Evolutionary conservation across 2,888 invertebrate genomes (phyloP).

Genomic region (Euphydryas editha): DNA sequence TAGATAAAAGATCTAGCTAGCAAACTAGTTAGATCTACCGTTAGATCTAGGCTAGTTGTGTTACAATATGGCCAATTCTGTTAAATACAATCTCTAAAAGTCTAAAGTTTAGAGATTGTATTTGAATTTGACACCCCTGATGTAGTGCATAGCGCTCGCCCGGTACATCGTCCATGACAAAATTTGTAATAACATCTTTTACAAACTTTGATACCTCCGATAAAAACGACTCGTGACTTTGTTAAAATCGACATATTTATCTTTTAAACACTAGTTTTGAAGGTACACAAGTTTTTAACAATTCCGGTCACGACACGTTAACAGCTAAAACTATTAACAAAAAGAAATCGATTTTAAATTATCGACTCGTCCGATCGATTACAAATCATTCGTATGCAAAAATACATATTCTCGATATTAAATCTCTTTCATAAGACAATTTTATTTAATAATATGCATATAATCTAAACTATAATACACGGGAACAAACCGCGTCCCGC

Average conservation of each 20-base stretch:
- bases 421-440: conserved; percentile 68
- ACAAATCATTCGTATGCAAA: conserved; percentile 61
- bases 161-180: not conserved
- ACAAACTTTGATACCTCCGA: conserved; percentile 17
- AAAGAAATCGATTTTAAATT: conserved; percentile 18
- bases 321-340: conserved; percentile 27
- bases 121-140: too few species aligned
- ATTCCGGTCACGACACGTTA: conserved; percentile 27
- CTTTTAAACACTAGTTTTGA: conserved; percentile 12
- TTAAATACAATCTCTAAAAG: too few species aligned
- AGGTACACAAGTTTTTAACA: conserved; percentile 20
- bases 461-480: conserved; percentile 52
- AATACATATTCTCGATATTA: conserved; percentile 67
- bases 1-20: too few species aligned
- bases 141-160: not conserved
- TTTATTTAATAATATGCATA: conserved; percentile 33
- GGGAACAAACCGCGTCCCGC: conserved; percentile 48
- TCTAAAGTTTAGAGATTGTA: too few species aligned
- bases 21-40: too few species aligned
- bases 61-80: too few species aligned
- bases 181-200: not conserved
- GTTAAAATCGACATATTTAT: conserved; percentile 27
- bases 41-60: too few species aligned
- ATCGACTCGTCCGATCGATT: conserved; percentile 34
- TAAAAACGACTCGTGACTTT: conserved; percentile 22